A percentile compares a stretch with the other conserved stretches of the same genome.
Conservation (phyloP, 2,888 invertebrate genomes). For the Dexiosoma caninum region DNA sequence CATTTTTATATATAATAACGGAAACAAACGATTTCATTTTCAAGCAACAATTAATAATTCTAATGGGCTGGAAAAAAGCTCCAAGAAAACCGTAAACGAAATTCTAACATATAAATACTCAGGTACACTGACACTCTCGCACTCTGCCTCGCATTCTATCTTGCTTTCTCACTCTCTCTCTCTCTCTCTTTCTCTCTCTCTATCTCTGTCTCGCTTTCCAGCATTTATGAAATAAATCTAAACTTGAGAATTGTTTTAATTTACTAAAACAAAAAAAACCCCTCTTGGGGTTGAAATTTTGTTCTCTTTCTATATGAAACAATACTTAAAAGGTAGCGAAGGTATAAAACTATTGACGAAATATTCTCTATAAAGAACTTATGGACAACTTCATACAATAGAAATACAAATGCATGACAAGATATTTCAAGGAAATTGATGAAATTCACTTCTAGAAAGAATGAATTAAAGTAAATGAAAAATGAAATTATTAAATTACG, state of each 20-base stretch:
- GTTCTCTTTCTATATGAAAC: neutral
- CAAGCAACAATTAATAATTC: neutral
- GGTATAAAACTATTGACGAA: neutral
- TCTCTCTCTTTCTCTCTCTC: slow-evolving; percentile 11
- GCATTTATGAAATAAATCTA: neutral
- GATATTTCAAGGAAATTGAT: neutral
- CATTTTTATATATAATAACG: neutral
- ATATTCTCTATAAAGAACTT: neutral
- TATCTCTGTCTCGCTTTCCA: neutral
- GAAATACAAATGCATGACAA: slow-evolving; percentile 38
- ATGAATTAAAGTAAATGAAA: slow-evolving; percentile 42
- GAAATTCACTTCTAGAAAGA: neutral
- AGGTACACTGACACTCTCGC: slow-evolving; percentile 31
- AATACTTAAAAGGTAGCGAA: slow-evolving; percentile 24
- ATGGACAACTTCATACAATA: neutral
- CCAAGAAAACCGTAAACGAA: slow-evolving; percentile 8
- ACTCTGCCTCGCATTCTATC: slow-evolving; percentile 1
- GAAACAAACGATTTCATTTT: slow-evolving; percentile 51
- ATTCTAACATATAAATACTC: slow-evolving; percentile 12
- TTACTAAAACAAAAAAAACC: neutral
- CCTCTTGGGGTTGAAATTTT: slow-evolving; percentile 5
- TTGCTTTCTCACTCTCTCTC: neutral
- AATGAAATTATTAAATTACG: slow-evolving; percentile 28
- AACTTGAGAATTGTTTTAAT: too few species aligned
- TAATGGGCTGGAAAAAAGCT: slow-evolving; percentile 50